Conservation (phyloP, 1,140 invertebrate genomes). For the Magallana angulata region DNA sequence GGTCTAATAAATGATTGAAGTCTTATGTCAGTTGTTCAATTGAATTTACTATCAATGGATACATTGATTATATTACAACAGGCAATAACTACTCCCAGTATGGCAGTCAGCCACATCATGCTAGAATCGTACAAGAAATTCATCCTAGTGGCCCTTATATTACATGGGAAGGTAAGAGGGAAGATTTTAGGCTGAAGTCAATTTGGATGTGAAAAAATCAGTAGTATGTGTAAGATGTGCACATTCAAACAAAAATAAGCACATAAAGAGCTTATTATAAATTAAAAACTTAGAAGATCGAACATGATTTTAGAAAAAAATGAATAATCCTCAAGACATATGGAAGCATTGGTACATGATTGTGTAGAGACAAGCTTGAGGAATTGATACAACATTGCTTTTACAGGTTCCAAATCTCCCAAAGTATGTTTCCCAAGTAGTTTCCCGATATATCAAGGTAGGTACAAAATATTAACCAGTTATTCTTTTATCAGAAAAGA, state of each 20-base stretch:
- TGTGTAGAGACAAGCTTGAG: too few species aligned
- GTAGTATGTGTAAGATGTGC: too few species aligned
- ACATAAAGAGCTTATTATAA: too few species aligned
- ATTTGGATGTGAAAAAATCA: too few species aligned
- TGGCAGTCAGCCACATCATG: constrained; percentile 97
- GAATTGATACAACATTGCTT: too few species aligned
- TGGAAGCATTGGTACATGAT: too few species aligned
- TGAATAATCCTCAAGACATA: too few species aligned
- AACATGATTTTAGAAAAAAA: too few species aligned
- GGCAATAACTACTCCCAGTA: constrained; percentile 93
- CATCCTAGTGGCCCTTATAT: constrained; percentile 92
- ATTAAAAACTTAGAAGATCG: too few species aligned
- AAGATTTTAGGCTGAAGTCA: too few species aligned
- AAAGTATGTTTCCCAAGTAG: constrained; percentile 94
- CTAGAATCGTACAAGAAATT: constrained; percentile 98
- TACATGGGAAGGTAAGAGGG: constrained; percentile 86
- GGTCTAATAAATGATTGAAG: background rate
- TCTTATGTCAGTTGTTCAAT: background rate
- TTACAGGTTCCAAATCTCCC: constrained; percentile 87
- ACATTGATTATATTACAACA: constrained; percentile 54
- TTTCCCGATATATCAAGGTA: constrained; percentile 91
- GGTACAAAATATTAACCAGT: background rate
- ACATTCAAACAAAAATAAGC: too few species aligned
- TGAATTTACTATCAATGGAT: background rate
- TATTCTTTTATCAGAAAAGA: too few species aligned